Percentiles rank a stretch among this genome's conserved stretches.
phyloP scores from a whole-genome alignment of 2,113 vertebrate species.

The Rhinoderma darwinii region DNA sequence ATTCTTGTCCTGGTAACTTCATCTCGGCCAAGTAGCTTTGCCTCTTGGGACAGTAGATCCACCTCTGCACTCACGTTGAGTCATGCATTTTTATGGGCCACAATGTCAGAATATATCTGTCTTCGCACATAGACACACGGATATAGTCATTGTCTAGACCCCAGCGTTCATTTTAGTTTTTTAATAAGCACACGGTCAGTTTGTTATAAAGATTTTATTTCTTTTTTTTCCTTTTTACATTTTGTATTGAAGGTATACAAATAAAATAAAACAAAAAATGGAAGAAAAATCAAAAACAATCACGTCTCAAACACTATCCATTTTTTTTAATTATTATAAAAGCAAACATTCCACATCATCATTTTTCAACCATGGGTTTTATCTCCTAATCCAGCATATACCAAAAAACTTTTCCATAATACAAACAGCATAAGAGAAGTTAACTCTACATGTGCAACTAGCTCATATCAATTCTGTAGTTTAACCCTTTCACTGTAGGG shows the following conservation, averaged over 20 bases:
- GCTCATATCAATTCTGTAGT: background rate
- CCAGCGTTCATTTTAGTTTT: background rate
- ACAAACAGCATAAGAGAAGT: conserved; percentile 1
- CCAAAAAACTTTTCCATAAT: conserved; percentile 6
- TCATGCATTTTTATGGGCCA: too few species aligned
- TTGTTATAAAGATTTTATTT: background rate
- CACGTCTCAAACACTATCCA: conserved; percentile 25
- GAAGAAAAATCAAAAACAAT: conserved; percentile 50
- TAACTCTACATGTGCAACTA: background rate
- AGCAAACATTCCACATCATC: conserved; percentile 26
- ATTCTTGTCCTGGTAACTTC: too few species aligned
- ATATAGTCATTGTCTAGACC: too few species aligned
- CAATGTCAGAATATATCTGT: too few species aligned
- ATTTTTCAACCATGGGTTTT: background rate
- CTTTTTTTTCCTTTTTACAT: conserved; percentile 21
- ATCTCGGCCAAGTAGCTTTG: too few species aligned
- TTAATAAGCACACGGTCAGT: background rate
- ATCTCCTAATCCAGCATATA: background rate
- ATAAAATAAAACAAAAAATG: conserved; percentile 44
- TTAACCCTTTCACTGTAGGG: conserved; percentile 6
- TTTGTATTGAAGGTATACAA: conserved; percentile 57
- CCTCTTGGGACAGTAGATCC: too few species aligned
- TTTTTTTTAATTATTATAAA: conserved; percentile 12
- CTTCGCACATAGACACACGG: too few species aligned
- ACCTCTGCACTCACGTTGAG: too few species aligned